phyloP scores from a whole-genome alignment of 2,797 vertebrate species.

The Cephalopachus bancanus region DNA sequence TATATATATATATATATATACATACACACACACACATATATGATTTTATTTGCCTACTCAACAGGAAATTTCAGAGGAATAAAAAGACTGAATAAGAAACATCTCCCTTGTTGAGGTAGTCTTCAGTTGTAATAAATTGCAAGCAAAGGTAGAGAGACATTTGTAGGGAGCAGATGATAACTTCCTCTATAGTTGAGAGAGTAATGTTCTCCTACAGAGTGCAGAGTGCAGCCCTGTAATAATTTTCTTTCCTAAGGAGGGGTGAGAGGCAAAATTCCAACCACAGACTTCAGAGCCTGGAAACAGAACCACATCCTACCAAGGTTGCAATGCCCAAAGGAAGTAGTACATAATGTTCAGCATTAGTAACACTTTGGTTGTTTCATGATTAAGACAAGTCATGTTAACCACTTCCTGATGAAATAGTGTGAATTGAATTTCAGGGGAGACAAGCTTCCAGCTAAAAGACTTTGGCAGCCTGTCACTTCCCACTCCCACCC shows the following conservation, averaged over 20 bases:
- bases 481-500: accelerated
- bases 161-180: neutral
- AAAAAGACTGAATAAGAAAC: neutral
- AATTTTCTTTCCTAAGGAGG: neutral
- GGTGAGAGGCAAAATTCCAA: neutral
- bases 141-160: no score
- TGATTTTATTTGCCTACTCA: neutral
- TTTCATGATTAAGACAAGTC: neutral
- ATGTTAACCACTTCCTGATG: neutral
- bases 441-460: neutral
- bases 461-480: neutral
- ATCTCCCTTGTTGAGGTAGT: accelerated
- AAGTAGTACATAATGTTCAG: neutral
- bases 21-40: neutral
- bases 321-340: neutral
- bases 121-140: no score
- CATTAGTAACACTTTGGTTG: neutral
- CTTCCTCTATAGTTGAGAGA: conserved; percentile 15
- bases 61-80: neutral
- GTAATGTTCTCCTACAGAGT: neutral
- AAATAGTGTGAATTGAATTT: neutral
- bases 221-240: neutral
- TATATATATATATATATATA: neutral
- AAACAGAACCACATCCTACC: neutral
- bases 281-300: neutral